phyloP scores from a whole-genome alignment of 2,113 vertebrate species.

The Fukomys damarensis region DNA sequence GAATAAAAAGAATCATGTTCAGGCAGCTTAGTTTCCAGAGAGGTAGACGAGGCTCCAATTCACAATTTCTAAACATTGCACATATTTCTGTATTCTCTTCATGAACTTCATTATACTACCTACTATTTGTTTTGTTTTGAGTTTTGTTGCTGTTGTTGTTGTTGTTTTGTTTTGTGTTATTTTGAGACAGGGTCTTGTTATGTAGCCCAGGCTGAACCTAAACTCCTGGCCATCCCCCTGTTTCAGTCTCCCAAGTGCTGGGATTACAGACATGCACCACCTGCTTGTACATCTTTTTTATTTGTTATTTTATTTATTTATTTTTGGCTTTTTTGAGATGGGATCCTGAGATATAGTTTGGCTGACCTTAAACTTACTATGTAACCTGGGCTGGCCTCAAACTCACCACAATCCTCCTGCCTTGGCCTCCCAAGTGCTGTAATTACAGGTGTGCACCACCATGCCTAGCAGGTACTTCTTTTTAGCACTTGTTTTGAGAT shows the following conservation, averaged over 20 bases:
- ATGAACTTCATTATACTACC: background rate
- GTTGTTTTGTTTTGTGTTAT: too few species aligned
- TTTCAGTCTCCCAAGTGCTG: background rate
- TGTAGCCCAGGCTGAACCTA: background rate
- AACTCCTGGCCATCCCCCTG: background rate
- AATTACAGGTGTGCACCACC: background rate
- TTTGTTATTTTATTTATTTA: too few species aligned
- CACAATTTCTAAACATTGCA: background rate
- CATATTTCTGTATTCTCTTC: background rate
- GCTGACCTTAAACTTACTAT: too few species aligned
- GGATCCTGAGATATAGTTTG: background rate
- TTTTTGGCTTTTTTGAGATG: background rate
- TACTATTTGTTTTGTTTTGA: background rate
- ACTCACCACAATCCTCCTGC: background rate
- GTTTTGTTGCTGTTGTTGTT: too few species aligned
- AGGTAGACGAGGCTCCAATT: background rate
- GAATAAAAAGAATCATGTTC: background rate
- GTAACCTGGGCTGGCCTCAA: background rate
- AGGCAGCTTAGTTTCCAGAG: slow-evolving; percentile 43
- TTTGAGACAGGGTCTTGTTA: background rate
- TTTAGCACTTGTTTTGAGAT: background rate
- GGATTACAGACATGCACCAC: background rate
- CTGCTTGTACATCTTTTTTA: background rate
- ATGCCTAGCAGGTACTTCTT: background rate
- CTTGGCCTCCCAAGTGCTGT: background rate